Base-by-base conservation (phyloP, 1,140 invertebrate species). In the Microplitis mediator region DNA sequence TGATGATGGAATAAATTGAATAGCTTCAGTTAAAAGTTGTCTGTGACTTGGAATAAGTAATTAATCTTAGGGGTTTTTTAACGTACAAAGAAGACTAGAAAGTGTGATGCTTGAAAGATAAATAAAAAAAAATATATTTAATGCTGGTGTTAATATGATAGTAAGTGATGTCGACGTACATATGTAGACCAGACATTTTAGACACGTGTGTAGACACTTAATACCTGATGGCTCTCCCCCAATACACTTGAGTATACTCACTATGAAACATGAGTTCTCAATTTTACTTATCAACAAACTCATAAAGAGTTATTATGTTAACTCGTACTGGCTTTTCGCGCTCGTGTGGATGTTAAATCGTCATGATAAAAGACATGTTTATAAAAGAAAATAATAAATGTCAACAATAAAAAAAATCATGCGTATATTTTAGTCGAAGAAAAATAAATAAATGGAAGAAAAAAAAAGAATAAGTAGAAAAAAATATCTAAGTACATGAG, bases 261-360 rank as follows among this genome's bases (percentile, higher is more conserved):
- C 52, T 16, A 54, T 14, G 16, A 54, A 54, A 16, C 16, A 54
- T 54, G 52, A 54, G 52, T 14, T 54, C 39, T 54, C 16, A 54
- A 51, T 65, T 65, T 39, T 65, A 14, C 14, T 39, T 65, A 65
- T 65, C 63, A 65, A 65, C 63, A 52, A 50, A n/a, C n/a, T 31
- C 45, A 51, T 65, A 65, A 65, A 65, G 32, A 50, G 36, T 36
- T 11, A 52, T 31, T n/a, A n/a, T 51, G 35, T 23, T 14, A 14
- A 16, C 52, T n/a, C 13, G 52, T 23, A 56, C n/a, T 39, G 60
- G 56, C 36, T 69, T 69, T 45, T 61, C 56, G 45, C 61, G 68
- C 56, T 69, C 58, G 16, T 45, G 36, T 23, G 68, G 61, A 69
- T 69, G 68, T 61, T 34, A 69, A 69, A 69, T 69, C 36, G 35